Base-by-base conservation (phyloP, 1,140 invertebrate species). In the Aphelenchoides fujianensis region DNA sequence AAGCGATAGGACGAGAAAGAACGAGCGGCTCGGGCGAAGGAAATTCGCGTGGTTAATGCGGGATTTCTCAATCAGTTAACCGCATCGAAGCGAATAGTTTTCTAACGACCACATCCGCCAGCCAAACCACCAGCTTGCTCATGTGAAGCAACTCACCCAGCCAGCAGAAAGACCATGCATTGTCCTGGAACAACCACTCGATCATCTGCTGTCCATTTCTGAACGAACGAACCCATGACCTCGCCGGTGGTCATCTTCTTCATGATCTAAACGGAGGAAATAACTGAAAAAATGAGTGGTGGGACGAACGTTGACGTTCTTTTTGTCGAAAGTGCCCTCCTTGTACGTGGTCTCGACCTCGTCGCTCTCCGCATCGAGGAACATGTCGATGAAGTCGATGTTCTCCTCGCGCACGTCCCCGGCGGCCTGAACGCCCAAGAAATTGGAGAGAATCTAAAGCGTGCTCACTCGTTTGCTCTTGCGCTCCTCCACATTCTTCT, bases 141-240 rank as follows among this genome's bases (percentile, higher is more conserved):
- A 48, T 48, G 41, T 16, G 23, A 48, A 48, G 41, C 41, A 48
- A 48, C 23, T 48, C 12, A 87, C 9, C 87, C 87, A 5, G 85
- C 87, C 5, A 87, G 64, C 19, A 88, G 68, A 67, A 88, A 87
- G 0, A 88, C 69, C 67, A 86, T 80, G 9, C 84, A 82, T 63
- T 87, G 85, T n/a, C n/a, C n/a, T n/a, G n/a, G n/a, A n/a, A n/a
- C n/a, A n/a, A n/a, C n/a, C n/a, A n/a, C n/a, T n/a, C n/a, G n/a
- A n/a, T n/a, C n/a, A n/a, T n/a, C n/a, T n/a, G n/a, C n/a, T n/a
- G n/a, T n/a, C n/a, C n/a, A n/a, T n/a, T n/a, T n/a, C n/a, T n/a
- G n/a, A n/a, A n/a, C n/a, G n/a, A n/a, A n/a, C n/a, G n/a, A n/a
- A 1, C 82, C 85, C 19, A 86, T 79, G 41, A 88, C 82, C 75